A percentile compares a stretch with the other conserved stretches of the same genome.
phyloP scores from a whole-genome alignment of 2,797 vertebrate genomes.

The Hipposideros larvatus region DNA sequence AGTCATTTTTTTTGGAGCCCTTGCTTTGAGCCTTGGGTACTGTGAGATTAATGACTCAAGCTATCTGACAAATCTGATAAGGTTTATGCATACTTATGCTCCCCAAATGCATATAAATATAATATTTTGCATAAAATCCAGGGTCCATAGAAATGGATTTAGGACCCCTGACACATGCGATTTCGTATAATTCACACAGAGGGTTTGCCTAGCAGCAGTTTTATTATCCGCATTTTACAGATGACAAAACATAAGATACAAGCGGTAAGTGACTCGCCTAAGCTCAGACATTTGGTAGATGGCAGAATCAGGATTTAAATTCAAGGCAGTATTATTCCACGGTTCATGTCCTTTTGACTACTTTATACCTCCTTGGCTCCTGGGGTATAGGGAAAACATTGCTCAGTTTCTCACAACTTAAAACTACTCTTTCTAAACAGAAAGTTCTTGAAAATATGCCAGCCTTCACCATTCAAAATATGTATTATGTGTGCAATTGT shows the following conservation, averaged over 20 bases:
- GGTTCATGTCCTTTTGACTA: not conserved
- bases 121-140: slow-evolving; percentile 16
- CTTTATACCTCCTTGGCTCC: no score
- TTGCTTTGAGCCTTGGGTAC: not conserved
- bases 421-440: not conserved
- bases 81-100: not conserved
- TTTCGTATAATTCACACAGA: slow-evolving; percentile 44
- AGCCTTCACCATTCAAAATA: not conserved
- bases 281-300: not conserved
- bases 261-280: not conserved
- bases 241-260: slow-evolving; percentile 35
- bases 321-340: not conserved
- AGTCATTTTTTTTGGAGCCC: not conserved
- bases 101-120: not conserved
- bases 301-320: slow-evolving; percentile 31
- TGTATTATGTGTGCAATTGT: not conserved
- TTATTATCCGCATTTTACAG: slow-evolving; percentile 52
- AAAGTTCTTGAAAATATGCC: not conserved
- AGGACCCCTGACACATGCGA: not conserved
- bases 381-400: not conserved
- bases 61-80: slow-evolving; percentile 51
- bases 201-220: not conserved
- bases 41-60: not conserved
- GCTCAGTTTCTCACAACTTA: not conserved
- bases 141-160: not conserved